Evolutionary conservation across 2,797 vertebrate genomes (phyloP), one percentile per base, ranked within the genome.

Genomic region (Typhlichthys eigenmanni): DNA sequence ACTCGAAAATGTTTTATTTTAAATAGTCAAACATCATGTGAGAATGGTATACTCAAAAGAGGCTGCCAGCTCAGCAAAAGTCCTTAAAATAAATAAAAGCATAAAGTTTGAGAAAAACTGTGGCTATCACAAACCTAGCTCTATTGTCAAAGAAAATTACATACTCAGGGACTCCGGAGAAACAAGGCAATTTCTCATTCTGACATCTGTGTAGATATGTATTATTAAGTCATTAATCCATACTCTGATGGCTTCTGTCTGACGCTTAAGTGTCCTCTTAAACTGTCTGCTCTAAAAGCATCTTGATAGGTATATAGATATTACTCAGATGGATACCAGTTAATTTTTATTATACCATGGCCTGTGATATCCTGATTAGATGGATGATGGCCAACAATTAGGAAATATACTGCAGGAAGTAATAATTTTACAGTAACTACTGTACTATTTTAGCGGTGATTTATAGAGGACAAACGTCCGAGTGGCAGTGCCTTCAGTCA

Each of bases 141-240:
- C 9, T 68, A 58, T 50, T 48, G 64, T 46, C 24, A 66, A 69
- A 77, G 6, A 55, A 68, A 24, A 69, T 54, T 60, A 58, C 34
- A 14, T 43, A 67, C 54, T 62, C 46, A 64, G 63, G 57, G 60
- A 64, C 72, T 54, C 34, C 64, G 66, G 34, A 4, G 5, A 65
- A 77, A 61, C 58, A 47, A 43, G 60, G 55, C 75, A 66, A 80
- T 80, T 80, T 67, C 24, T 53, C 24, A 1, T 19, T 24, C 19
- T 34, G 14, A 50, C 6, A 51, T 61, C 82, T 46, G 52, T 73
- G 74, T 78, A 77, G 74, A 81, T 74, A 72, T 81, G 67, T 71
- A 76, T 85, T 84, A 86, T 90, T 86, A 83, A 89, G 80, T 79
- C 75, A 83, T 86, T 74, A 69, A 87, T 84, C 74, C 3, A 24